These are phyloP conservation scores for Scolopax mira DNA, from an alignment of 2,113 vertebrate genomes.

Conservation along the genomic window DNA sequence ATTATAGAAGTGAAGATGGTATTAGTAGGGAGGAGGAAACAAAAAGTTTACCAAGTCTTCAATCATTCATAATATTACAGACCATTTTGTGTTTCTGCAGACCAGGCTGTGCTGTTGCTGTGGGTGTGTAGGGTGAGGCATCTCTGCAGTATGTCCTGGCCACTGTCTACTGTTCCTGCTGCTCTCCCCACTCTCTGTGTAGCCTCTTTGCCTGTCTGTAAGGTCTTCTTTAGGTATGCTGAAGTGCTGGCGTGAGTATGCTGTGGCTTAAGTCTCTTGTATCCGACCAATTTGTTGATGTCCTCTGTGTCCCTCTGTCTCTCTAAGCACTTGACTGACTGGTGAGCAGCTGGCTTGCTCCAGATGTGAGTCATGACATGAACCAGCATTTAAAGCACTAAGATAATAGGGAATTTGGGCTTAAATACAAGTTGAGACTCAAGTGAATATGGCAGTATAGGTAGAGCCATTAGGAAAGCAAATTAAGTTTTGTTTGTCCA, in stretches of 20 bases:
- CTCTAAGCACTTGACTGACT: not conserved
- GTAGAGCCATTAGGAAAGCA: not conserved
- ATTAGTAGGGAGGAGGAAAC: not conserved
- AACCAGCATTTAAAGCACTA: not conserved
- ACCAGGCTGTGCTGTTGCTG: not conserved
- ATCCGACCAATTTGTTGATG: not conserved
- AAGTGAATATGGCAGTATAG: not conserved
- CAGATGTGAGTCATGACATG: not conserved
- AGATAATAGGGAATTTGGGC: not conserved
- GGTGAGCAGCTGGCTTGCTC: not conserved
- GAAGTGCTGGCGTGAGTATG: not conserved
- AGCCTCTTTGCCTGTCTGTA: not conserved
- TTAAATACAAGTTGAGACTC: not conserved
- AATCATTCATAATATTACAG: slow-evolving; percentile 5
- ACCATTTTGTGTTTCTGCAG: not conserved
- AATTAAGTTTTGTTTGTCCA: not conserved
- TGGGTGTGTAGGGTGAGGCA: not conserved
- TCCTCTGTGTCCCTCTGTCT: not conserved
- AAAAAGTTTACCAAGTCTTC: not conserved
- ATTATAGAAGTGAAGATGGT: slow-evolving; percentile 5
- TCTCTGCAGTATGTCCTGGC: not conserved
- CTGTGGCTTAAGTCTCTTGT: not conserved
- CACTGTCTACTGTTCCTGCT: not conserved
- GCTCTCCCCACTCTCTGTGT: not conserved
- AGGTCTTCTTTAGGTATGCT: not conserved